Conservation (phyloP, 2,888 invertebrate genomes). For the Falcaria lacertinaria region DNA sequence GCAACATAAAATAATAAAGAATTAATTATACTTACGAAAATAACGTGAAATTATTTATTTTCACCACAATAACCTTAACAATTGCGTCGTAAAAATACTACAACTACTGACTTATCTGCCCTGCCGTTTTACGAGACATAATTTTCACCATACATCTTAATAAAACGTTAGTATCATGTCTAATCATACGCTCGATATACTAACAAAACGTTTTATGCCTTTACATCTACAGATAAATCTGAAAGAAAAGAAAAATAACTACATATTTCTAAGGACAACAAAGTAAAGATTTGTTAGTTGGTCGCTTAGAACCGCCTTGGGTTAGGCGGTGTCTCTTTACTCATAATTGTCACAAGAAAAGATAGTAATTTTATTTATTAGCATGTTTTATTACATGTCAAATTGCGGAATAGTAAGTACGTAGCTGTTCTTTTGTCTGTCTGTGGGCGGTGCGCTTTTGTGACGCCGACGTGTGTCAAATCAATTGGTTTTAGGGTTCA, state of each 20-base stretch:
- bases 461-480: constrained; percentile 40
- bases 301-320: constrained; percentile 31
- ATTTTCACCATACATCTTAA: constrained; percentile 18
- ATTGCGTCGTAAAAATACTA: constrained; percentile 1
- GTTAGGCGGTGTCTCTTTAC: constrained; percentile 40
- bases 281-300: constrained; percentile 14
- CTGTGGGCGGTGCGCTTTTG: constrained; percentile 49
- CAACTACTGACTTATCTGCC: background rate
- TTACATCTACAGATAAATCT: background rate
- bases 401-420: constrained; percentile 57
- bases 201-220: constrained; percentile 31
- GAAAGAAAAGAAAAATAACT: background rate
- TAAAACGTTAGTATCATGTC: constrained; percentile 22
- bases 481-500: constrained; percentile 46
- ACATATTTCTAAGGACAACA: constrained; percentile 17
- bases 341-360: constrained; percentile 41
- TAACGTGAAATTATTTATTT: background rate
- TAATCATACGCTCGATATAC: constrained; percentile 47
- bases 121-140: constrained; percentile 8
- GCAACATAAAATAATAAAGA: background rate
- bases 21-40: background rate
- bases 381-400: constrained; percentile 57
- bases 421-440: constrained; percentile 24
- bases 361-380: constrained; percentile 75
- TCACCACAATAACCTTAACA: constrained; percentile 2